phyloP scores from a whole-genome alignment of 2,113 vertebrate genomes.

The Sylvilagus bachmani region DNA sequence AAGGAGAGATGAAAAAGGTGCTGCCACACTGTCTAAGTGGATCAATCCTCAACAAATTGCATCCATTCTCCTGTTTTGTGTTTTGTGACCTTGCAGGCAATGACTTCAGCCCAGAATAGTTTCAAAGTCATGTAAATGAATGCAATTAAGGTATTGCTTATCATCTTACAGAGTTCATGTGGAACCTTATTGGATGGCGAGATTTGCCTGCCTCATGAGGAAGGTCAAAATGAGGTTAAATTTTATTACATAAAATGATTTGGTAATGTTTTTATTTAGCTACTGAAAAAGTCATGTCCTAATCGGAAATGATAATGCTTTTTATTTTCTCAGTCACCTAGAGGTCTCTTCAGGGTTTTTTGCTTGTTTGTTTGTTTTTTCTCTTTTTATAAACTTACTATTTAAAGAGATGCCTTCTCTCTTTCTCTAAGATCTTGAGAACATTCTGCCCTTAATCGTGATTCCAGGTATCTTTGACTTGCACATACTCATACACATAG shows the following conservation, averaged over 20 bases:
- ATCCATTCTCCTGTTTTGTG: constrained; percentile 83
- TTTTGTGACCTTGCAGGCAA: constrained; percentile 90
- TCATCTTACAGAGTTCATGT: constrained; percentile 89
- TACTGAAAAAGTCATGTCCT: constrained; percentile 84
- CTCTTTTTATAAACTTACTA: constrained; percentile 15
- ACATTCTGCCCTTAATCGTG: background rate
- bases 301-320: constrained; percentile 84
- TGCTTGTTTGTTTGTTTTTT: constrained; percentile 54
- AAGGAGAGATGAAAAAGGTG: background rate
- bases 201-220: constrained; percentile 89
- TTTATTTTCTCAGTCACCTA: constrained; percentile 66
- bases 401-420: constrained; percentile 23
- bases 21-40: background rate
- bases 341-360: constrained; percentile 74
- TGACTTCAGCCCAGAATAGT: constrained; percentile 91
- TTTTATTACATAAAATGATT: constrained; percentile 87
- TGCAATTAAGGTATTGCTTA: constrained; percentile 94
- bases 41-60: constrained; percentile 78
- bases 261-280: constrained; percentile 87
- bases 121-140: constrained; percentile 94
- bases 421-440: background rate
- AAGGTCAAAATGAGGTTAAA: constrained; percentile 92
- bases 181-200: constrained; percentile 92
- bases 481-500: background rate
- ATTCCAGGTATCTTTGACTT: constrained; percentile 34